Base-by-base conservation (phyloP, 2,113 vertebrate genomes). In the Triplophysa siluroides region DNA sequence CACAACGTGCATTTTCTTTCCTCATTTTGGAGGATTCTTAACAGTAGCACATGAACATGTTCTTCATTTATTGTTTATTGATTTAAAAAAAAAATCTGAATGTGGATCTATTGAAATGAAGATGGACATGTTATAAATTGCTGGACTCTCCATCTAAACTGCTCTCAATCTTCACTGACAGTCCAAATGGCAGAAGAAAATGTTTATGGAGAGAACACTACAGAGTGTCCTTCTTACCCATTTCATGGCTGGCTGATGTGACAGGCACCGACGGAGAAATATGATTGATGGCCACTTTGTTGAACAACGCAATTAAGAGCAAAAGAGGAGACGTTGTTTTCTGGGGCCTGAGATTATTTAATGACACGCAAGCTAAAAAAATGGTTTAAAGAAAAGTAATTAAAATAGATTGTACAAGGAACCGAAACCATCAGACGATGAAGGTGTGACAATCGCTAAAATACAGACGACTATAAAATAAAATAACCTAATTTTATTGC, bases 261-360 rank as follows among this genome's bases (percentile, higher is more conserved):
- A 90, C 90, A 89, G 86, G 81, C 87, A 88, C 84, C 85, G 79
- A 83, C 79, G 84, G 78, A 87, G 75, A 84, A 82, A 76, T 85
- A 84, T 92, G 91, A 92, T 92, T 88, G 89, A 92, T 92, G 85
- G 89, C 89, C 83, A 90, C 88, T 90, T 91, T 90, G 83, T 89
- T 91, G 88, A 90, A 88, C 87, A 92, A 91, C 90, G 88, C 88
- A 91, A 91, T 92, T 91, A 93, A 84, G 88, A 81, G 45, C 62
- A 60, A 80, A 85, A 78, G 79, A 73, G 75, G 78, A 85, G 80
- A 79, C 90, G 84, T 76, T 89, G 83, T 79, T 83, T 52, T 66
- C 8, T 26, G 61, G 78, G 87, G 79, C 69, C 65, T 68, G 29
- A 9, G 54, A 26, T 82, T 70, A 54, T 83, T 85, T 86, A 88